These are phyloP conservation scores for Lycophotia porphyrea DNA, from an alignment of 2,888 invertebrate genomes.

Conservation along the genomic window DNA sequence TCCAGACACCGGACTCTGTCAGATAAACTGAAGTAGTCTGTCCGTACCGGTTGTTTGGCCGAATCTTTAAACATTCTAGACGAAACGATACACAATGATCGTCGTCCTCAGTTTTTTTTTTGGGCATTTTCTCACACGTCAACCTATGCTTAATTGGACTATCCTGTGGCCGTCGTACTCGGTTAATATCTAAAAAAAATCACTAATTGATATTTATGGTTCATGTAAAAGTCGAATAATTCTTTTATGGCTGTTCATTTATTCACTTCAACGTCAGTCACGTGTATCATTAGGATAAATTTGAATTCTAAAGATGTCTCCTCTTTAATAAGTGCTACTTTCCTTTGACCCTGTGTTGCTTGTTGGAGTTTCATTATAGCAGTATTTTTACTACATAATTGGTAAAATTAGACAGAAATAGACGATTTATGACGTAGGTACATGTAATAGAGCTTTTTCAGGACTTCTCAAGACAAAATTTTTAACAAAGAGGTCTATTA, in stretches of 20 bases:
- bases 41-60: too few relatives aligned
- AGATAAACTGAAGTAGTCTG: background rate
- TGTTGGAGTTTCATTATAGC: background rate
- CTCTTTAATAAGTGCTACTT: constrained; percentile 7
- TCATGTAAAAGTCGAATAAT: constrained; percentile 15
- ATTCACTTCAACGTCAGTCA: constrained; percentile 17
- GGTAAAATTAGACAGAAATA: background rate
- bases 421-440: background rate
- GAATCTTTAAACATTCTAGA: background rate
- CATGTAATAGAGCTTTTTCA: background rate
- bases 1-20: background rate
- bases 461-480: too few relatives aligned
- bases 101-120: constrained; percentile 1
- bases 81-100: background rate
- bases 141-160: too few relatives aligned
- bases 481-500: too few relatives aligned
- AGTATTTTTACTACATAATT: background rate
- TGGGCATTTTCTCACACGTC: too few relatives aligned
- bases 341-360: background rate
- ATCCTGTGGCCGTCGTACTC: too few relatives aligned
- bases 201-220: constrained; percentile 52
- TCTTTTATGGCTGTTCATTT: constrained; percentile 19
- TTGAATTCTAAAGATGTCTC: constrained; percentile 16
- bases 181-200: constrained; percentile 35
- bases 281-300: constrained; percentile 30